Evolutionary conservation across 2,888 invertebrate species (phyloP).

Genomic region (Amphipoea lucens): DNA sequence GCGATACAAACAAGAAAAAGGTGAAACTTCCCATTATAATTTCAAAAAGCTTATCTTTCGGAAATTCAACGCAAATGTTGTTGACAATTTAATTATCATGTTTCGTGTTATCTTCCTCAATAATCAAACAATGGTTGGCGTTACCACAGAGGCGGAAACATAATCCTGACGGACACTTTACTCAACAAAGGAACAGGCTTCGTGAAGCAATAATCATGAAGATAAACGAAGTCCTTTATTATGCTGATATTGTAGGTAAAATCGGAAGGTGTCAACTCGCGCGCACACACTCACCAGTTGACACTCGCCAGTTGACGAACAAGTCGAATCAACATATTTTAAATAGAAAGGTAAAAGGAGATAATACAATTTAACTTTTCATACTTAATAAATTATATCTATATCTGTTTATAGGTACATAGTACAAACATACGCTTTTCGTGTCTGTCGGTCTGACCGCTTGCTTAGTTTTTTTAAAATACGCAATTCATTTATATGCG

Average conservation of each 20-base stretch:
- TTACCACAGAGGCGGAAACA: neutral
- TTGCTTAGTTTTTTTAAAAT: neutral
- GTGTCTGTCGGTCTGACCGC: neutral
- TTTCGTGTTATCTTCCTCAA: neutral
- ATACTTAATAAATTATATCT: neutral
- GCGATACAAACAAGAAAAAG: neutral
- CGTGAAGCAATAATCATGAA: neutral
- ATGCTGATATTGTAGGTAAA: no score
- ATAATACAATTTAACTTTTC: neutral
- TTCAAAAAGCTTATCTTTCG: neutral
- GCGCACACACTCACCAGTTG: no score
- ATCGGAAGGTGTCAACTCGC: no score
- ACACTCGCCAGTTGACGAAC: no score
- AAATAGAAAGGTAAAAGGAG: no score
- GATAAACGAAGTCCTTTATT: neutral
- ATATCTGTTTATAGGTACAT: no score
- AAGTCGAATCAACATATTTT: no score
- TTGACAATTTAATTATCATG: neutral
- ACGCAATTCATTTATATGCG: neutral
- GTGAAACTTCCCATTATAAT: neutral
- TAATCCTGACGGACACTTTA: neutral
- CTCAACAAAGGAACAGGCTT: slow-evolving; percentile 1
- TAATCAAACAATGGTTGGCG: neutral
- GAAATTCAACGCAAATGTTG: neutral
- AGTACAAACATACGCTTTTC: neutral